These are phyloP conservation scores for Tyrannus savana DNA, from an alignment of 2,113 vertebrate genomes.

Conservation along the genomic window DNA sequence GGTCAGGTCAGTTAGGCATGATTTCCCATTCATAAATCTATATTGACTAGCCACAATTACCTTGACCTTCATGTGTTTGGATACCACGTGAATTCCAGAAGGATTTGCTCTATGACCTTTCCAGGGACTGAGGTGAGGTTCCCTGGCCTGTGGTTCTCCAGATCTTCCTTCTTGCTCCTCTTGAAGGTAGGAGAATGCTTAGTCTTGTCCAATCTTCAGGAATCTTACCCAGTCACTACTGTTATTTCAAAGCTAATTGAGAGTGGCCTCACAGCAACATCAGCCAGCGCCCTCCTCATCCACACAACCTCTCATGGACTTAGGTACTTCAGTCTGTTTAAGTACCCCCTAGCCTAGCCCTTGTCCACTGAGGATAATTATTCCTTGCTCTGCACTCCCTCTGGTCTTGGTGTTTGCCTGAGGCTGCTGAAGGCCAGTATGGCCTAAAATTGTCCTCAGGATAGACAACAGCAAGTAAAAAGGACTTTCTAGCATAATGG, in stretches of 20 bases:
- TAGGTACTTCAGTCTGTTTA: neutral
- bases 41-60: neutral
- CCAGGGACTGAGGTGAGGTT: neutral
- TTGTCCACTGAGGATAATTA: neutral
- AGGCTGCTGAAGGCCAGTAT: neutral
- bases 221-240: neutral
- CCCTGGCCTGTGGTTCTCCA: neutral
- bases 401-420: neutral
- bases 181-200: neutral
- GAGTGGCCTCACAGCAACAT: rapidly evolving
- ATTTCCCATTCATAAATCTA: neutral
- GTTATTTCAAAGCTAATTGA: neutral
- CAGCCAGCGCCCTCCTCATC: neutral
- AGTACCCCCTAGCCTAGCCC: neutral
- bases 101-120: neutral
- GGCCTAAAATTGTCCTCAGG: neutral
- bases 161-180: neutral
- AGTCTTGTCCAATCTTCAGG: neutral
- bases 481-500: neutral
- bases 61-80: neutral
- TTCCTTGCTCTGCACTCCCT: neutral
- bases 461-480: neutral
- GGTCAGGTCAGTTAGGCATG: neutral
- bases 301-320: neutral
- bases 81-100: neutral